Percentiles rank a stretch among this genome's conserved stretches.
Conservation (phyloP, 2,113 vertebrate species). For the Xenotilapia flavipinnis region DNA sequence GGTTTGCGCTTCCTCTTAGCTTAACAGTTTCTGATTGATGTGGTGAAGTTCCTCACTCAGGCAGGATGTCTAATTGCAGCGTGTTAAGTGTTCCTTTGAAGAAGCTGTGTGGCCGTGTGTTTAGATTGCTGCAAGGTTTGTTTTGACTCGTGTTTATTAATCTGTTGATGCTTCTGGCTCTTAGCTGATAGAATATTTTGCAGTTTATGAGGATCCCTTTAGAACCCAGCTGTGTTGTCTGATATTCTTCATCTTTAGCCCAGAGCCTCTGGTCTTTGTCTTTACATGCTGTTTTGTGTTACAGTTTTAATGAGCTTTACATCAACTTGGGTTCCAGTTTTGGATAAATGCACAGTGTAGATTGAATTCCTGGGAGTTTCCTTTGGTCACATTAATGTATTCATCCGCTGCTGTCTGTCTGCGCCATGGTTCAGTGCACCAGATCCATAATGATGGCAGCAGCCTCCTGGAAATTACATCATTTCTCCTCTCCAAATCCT, state of each 20-base stretch:
- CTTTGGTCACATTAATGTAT: constrained; percentile 17
- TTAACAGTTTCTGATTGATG: constrained; percentile 7
- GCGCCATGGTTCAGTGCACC: constrained; percentile 9
- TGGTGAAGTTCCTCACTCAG: background rate
- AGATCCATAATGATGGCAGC: constrained; percentile 31
- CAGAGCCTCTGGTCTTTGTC: constrained; percentile 24
- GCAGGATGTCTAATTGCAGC: constrained; percentile 4
- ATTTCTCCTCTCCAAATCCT: background rate
- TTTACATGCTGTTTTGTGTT: background rate
- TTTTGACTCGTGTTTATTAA: constrained; percentile 42
- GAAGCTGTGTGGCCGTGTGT: background rate
- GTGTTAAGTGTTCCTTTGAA: constrained; percentile 18
- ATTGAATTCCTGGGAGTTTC: constrained; percentile 13
- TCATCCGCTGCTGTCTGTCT: constrained; percentile 3
- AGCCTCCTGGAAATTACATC: constrained; percentile 24
- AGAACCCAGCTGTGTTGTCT: background rate
- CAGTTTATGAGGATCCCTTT: background rate
- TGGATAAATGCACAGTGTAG: background rate
- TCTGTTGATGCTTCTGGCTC: constrained; percentile 41
- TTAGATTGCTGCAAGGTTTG: constrained; percentile 24
- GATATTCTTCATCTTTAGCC: constrained; percentile 35
- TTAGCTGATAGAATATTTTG: background rate
- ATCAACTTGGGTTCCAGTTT: background rate
- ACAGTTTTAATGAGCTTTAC: constrained; percentile 18
- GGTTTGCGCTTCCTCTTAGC: background rate